phyloP scores from a whole-genome alignment of 2,113 vertebrate species.

The Ptyas mucosa region DNA sequence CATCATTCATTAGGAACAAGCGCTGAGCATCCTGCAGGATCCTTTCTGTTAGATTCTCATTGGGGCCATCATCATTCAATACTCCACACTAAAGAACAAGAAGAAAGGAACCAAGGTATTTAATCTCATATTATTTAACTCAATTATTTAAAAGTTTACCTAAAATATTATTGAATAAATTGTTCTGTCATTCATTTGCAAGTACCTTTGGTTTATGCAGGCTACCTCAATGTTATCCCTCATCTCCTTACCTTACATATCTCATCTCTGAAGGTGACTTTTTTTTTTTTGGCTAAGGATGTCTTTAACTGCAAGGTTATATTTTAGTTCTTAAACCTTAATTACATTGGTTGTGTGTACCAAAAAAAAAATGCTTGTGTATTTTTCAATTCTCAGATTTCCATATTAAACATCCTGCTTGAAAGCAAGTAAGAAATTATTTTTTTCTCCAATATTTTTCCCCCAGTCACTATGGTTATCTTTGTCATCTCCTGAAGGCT shows the following conservation, averaged over 20 bases:
- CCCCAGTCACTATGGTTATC: conserved; percentile 58
- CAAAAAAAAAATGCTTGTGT: conserved; percentile 13
- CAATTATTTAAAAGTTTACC: neutral
- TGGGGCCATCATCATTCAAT: conserved; percentile 83
- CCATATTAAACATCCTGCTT: conserved; percentile 35
- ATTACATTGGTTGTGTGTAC: conserved; percentile 22
- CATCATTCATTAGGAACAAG: conserved; percentile 95
- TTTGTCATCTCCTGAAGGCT: conserved; percentile 54
- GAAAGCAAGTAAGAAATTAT: conserved; percentile 46
- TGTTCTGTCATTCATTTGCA: neutral
- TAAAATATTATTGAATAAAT: neutral
- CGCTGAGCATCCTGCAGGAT: conserved; percentile 95
- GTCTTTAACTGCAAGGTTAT: too few species aligned
- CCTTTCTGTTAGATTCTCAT: conserved; percentile 90
- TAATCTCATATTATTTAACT: neutral
- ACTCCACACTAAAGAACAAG: conserved; percentile 81
- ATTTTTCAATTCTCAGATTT: conserved; percentile 57
- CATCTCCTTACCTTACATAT: neutral
- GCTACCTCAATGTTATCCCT: neutral
- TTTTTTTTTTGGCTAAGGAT: too few species aligned
- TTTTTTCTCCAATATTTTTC: conserved; percentile 47
- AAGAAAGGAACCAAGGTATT: conserved; percentile 22
- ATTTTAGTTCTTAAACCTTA: too few species aligned
- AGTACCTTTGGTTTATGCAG: neutral
- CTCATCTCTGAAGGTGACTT: too few species aligned